Percentiles rank a stretch among this genome's conserved stretches.
Evolutionary conservation across 2,888 invertebrate genomes (phyloP).

Genomic region (Drosophila dives): DNA sequence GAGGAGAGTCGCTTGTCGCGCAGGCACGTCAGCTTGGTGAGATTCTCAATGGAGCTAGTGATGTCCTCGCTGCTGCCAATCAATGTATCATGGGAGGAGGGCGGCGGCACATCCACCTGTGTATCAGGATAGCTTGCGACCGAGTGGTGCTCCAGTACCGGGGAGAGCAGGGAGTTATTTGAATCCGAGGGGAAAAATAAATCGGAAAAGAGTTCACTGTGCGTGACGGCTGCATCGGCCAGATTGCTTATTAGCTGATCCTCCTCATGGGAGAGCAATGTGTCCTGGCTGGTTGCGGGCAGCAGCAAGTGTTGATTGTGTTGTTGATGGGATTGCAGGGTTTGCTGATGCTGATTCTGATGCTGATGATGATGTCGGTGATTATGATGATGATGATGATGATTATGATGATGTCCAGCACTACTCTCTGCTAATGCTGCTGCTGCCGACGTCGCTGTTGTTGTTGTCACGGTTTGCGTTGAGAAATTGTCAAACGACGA

Average conservation of each 20-base stretch:
- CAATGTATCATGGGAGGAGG: conserved; percentile 58
- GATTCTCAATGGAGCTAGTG: conserved; percentile 81
- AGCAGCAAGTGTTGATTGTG: conserved; percentile 61
- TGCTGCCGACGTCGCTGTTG: conserved; percentile 60
- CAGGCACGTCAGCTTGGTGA: conserved; percentile 81
- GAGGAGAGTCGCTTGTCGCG: conserved; percentile 82
- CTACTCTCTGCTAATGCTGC: conserved; percentile 51
- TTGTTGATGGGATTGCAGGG: conserved; percentile 67
- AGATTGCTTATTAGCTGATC: conserved; percentile 79
- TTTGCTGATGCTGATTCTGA: conserved; percentile 73
- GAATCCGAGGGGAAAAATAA: conserved; percentile 84
- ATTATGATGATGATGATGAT: conserved; percentile 52
- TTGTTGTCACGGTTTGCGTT: conserved; percentile 81
- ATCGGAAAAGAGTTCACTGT: conserved; percentile 83
- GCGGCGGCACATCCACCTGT: conserved; percentile 64
- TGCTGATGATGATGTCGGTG: conserved; percentile 73
- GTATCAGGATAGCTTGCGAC: conserved; percentile 62
- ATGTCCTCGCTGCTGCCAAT: conserved; percentile 79
- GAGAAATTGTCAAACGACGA: conserved; percentile 85
- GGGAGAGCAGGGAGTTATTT: conserved; percentile 83
- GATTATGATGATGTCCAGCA: conserved; percentile 72
- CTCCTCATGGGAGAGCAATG: conserved; percentile 78
- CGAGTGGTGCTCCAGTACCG: conserved; percentile 64
- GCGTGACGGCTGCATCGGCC: conserved; percentile 78
- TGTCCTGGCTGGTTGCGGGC: conserved; percentile 47